Percentiles rank a stretch among this genome's conserved stretches.
These are phyloP conservation scores for Turritopsis rubra DNA, from an alignment of 30 jellyfish, hydroid and myxozoan species.

Conservation along the genomic window DNA sequence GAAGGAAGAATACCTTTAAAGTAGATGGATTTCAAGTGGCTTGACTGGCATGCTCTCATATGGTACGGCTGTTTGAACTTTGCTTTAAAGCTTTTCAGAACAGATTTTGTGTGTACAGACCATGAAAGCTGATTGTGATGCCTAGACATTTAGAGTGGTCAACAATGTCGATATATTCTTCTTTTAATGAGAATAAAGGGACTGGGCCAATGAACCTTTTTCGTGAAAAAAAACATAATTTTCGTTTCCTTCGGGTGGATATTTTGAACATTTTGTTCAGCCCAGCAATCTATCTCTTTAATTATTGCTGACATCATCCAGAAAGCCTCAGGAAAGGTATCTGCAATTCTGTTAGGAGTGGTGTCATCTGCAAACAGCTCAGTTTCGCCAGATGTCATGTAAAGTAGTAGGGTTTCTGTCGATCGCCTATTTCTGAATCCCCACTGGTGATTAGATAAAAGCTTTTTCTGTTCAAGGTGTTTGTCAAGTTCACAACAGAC, in stretches of 20 bases:
- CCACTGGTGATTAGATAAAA: neutral
- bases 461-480: slow-evolving; percentile 27
- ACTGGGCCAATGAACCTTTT: neutral
- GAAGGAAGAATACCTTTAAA: neutral
- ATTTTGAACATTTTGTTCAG: neutral
- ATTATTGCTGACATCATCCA: neutral
- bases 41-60: neutral
- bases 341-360: slow-evolving; percentile 37
- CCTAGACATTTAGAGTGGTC: too few relatives aligned
- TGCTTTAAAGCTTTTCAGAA: neutral
- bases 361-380: slow-evolving; percentile 59
- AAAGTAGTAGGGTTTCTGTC: neutral
- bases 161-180: too few relatives aligned
- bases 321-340: neutral
- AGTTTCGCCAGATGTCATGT: slow-evolving; percentile 36
- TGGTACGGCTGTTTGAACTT: neutral
- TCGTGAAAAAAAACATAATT: too few relatives aligned
- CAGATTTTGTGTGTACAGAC: neutral
- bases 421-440: neutral
- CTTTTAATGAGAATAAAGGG: too few relatives aligned
- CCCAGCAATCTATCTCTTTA: too few relatives aligned
- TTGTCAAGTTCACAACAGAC: slow-evolving; percentile 32
- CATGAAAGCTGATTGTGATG: neutral
- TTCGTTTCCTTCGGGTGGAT: neutral
- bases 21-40: neutral